phyloP scores from a whole-genome alignment of 2,113 vertebrate genomes.

The Myodes glareolus region DNA sequence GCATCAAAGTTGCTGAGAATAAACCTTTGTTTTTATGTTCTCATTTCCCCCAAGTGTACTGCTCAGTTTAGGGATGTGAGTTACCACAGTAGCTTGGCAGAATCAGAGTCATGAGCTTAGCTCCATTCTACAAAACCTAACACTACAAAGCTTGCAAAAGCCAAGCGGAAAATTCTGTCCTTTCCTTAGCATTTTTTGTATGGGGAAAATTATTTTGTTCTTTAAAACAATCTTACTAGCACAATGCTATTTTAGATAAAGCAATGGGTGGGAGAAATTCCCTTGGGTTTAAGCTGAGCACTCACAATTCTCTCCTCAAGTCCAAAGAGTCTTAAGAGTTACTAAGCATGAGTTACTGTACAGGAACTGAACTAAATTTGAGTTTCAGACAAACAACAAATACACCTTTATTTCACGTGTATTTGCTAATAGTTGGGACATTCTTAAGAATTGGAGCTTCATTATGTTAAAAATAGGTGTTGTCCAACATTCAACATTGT shows the following conservation, averaged over 20 bases:
- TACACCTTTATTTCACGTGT: background rate
- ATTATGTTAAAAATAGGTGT: background rate
- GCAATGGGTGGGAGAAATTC: background rate
- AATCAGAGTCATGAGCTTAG: background rate
- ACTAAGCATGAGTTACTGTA: background rate
- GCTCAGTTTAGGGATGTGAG: background rate
- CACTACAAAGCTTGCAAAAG: too few species aligned
- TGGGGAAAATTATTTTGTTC: background rate
- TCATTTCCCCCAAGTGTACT: background rate
- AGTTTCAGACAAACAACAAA: background rate
- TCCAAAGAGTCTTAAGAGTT: background rate
- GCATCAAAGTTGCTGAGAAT: background rate
- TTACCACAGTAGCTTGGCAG: background rate
- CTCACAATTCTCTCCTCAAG: background rate
- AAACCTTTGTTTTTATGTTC: background rate
- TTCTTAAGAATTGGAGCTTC: background rate
- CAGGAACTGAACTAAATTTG: background rate
- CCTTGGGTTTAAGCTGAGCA: background rate
- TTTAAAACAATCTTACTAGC: background rate
- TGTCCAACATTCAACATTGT: background rate
- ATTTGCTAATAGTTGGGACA: background rate
- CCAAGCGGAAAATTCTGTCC: background rate
- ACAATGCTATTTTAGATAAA: slow-evolving; percentile 15
- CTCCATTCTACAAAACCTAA: background rate
- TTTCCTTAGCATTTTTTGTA: background rate